These are phyloP conservation scores for Lithobius niger DNA, from an alignment of 1,140 invertebrate species.

Conservation along the genomic window DNA sequence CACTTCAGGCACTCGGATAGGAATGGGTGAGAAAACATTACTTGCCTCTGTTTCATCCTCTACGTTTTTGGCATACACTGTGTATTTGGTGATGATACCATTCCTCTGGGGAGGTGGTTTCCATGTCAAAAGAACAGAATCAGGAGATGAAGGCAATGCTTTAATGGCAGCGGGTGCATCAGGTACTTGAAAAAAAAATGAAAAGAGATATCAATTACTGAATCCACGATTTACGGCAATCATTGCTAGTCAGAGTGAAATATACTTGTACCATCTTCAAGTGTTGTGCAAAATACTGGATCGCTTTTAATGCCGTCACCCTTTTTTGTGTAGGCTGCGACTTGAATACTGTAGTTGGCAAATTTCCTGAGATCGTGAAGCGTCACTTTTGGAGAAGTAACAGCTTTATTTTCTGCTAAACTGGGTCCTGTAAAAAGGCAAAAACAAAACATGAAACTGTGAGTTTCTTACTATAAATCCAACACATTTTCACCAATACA, in stretches of 20 bases:
- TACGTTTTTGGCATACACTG: slow-evolving; percentile 52
- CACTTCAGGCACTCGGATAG: no score
- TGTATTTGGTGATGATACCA: slow-evolving; percentile 84
- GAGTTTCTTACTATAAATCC: no score
- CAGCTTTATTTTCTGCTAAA: slow-evolving; percentile 49
- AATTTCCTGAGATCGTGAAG: slow-evolving; percentile 85
- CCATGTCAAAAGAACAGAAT: slow-evolving; percentile 87
- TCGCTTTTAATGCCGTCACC: no score
- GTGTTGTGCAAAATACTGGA: slow-evolving; percentile 88
- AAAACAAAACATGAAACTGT: no score
- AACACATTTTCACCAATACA: no score
- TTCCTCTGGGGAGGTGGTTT: slow-evolving; percentile 79
- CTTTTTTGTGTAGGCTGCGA: no score
- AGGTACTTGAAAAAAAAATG: slow-evolving; percentile 69
- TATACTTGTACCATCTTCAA: slow-evolving; percentile 73
- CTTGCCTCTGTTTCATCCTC: neutral
- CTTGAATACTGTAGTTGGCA: slow-evolving; percentile 95
- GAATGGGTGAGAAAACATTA: neutral
- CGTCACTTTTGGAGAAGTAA: slow-evolving; percentile 77
- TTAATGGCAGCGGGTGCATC: slow-evolving; percentile 83
- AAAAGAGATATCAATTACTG: no score
- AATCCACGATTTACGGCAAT: no score
- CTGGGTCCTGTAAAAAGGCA: no score
- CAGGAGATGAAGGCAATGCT: slow-evolving; percentile 75
- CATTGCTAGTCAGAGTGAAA: no score